Evolutionary conservation across 1,140 invertebrate genomes (phyloP), one percentile per base, ranked within the genome.

Genomic region (Eupristina koningsbergeri): DNA sequence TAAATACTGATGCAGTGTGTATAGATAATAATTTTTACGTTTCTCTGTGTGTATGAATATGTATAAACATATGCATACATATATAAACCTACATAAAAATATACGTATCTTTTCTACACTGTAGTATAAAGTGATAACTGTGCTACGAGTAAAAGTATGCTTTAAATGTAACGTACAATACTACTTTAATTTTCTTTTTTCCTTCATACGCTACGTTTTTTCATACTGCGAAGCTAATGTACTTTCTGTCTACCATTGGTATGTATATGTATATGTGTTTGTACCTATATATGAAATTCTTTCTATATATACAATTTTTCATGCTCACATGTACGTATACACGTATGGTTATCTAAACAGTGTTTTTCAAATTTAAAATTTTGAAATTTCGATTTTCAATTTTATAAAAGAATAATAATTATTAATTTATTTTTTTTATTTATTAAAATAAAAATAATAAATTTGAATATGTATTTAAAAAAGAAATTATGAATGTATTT

Each of bases 131-230:
- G 74, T 50, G 69, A 64, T 87, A 82, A 84, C 83, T 88, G 87
- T 86, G 86, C 85, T 80, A 83, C 71, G 67, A 85, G 63, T 83
- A 87, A 85, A 31, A 86, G 86, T 88, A 89, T 88, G 90, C 89
- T 91, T 91, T 91, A 71, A 87, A 87, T 90, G 90, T 90, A 87
- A 87, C 86, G 88, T 89, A 88, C 58, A 86, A 88, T 85, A 85
- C 88, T 88, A 86, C 89, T 88, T 87, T 80, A 88, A 81, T 87
- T 86, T 80, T 81, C 84, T 86, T 82, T 36, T 86, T 80, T 81
- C 84, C 86, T 82, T 36, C 82, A 77, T 78, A 67, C 58, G 80
- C 80, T 41, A 83, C 69, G 34, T 85, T 77, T n/a, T n/a, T n/a
- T n/a, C n/a, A n/a, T 63, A 81, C 77, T 85, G 74, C 73, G 77